Base-by-base conservation (phyloP, 2,888 invertebrate species). In the Cordylochernes scorpioides region DNA sequence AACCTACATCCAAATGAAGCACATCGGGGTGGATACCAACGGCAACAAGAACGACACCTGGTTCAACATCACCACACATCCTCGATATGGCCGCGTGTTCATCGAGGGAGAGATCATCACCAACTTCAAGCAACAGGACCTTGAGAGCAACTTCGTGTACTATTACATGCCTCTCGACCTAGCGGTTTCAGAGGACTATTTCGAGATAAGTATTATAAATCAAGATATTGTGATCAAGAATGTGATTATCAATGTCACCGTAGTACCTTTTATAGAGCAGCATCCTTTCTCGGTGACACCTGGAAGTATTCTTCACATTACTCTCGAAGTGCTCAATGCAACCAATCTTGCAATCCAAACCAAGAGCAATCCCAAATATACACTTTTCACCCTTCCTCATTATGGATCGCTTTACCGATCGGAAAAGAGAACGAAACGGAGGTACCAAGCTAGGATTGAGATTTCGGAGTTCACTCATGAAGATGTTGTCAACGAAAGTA, bases 161-260 rank as follows among this genome's bases (percentile, higher is more conserved):
- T n/a, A n/a, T n/a, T 94, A 88, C 49, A 69, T 84, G 59, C 88
- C 91, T 53, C 72, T 73, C n/a, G 78, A 88, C 49, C 68, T 86
- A 65, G 73, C 68, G 2, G 67, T 69, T 1, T 70, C 77, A 0
- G 74, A 71, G 44, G 88, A 88, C 48, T 70, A 68, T 30, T 72
- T 91, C 43, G 54, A 54, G 36, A 48, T 67, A 5, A 60, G 41
- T 15, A 42, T 50, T 8, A 39, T 36, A 29, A 38, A 42, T 27
- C 32, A 39, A 17, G 43, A 50, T 29, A 40, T 47, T 29, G 39
- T 44, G 12, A 38, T 49, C 28, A 31, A 45, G 14, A 35, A 48
- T 26, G 48, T 50, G 30, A 42, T 42, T 24, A 46, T 60, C 25
- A 45, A 49, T 30, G 65, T 84, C 22, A 63, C 64, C 34, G 72